Base-by-base conservation (phyloP, 2,113 vertebrate genomes). In the Emberiza fucata region DNA sequence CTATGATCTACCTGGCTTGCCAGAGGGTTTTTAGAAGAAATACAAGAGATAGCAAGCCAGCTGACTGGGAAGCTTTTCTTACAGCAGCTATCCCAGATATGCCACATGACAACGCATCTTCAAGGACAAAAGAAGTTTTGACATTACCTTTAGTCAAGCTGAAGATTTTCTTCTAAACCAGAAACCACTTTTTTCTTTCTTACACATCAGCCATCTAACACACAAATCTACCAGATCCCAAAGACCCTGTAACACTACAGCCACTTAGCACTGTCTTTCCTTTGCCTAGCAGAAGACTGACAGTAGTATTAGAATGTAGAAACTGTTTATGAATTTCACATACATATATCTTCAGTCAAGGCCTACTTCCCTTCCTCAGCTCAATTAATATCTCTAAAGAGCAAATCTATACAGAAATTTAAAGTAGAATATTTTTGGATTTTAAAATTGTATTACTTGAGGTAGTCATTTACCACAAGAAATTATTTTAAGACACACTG, bases 51-150 rank as follows among this genome's bases (percentile, higher is more conserved):
- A 85, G 63, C 39, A 90, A 80, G 45, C 45, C 25, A 91, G 73
- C 42, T 82, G 86, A 95, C 45, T 91, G 68, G 56, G 75, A 85
- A 66, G 72, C 18, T 68, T 76, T 89, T 65, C 57, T 87, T 54
- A 64, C 31, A 79, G 82, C n/a, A 92, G 60, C 59, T 95, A 86
- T 77, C 87, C 93, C 64, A 95, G 87, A 90, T 83, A 83, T 8
- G 90, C 35, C 90, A 94, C 42, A n/a, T 56, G n/a, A 94, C 90
- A 95, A 94, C 31, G 54, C 1, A 2, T 73, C 87, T 79, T 73
- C 63, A 70, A 86, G 70, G 90, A 87, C 50, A 88, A 82, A 91
- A 80, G 66, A 57, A 73, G 59, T 42, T 88, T 73, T 88, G 92
- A 92, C 85, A 65, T 64, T 37, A 63, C 54, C 51, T 88, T 93